These are phyloP conservation scores for Dallia pectoralis DNA, from an alignment of 2,797 vertebrate species.

Conservation along the genomic window DNA sequence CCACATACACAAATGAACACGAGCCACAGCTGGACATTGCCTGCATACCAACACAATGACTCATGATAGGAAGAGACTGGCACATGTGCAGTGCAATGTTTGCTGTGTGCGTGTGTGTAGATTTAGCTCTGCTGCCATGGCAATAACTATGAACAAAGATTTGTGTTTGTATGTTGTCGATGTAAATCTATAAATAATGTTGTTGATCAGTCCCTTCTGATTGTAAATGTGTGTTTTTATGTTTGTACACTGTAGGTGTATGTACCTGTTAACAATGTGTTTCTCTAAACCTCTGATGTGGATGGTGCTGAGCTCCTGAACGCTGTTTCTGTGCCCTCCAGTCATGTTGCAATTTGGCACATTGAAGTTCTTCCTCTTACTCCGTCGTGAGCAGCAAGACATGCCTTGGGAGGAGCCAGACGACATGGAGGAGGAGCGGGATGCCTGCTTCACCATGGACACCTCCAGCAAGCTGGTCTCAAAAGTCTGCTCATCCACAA, in stretches of 20 bases:
- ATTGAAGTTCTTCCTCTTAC: conserved; percentile 84
- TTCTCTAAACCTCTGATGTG: conserved; percentile 90
- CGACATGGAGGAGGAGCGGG: conserved; percentile 83
- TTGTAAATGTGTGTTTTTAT: conserved; percentile 10
- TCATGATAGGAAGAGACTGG: conserved; percentile 56
- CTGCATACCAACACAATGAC: conserved; percentile 66
- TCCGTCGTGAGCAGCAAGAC: conserved; percentile 83
- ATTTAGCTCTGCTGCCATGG: background rate
- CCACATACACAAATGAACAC: conserved; percentile 38
- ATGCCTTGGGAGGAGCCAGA: conserved; percentile 80
- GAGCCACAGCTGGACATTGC: conserved; percentile 60
- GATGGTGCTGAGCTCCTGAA: conserved; percentile 94
- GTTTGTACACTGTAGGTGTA: conserved; percentile 5
- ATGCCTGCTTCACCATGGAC: conserved; percentile 78
- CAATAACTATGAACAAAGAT: conserved; percentile 34
- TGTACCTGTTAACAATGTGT: conserved; percentile 85
- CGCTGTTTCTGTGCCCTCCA: conserved; percentile 75
- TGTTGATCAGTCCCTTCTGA: background rate
- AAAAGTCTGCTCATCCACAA: conserved; percentile 88
- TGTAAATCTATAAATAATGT: background rate
- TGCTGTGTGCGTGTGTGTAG: conserved; percentile 11
- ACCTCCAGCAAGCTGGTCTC: conserved; percentile 86
- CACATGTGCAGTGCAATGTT: conserved; percentile 35
- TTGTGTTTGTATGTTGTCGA: conserved; percentile 14
- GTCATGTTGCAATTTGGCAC: conserved; percentile 79